Base-by-base conservation (phyloP, 2,888 invertebrate species). In the Rhabditoides inermis region DNA sequence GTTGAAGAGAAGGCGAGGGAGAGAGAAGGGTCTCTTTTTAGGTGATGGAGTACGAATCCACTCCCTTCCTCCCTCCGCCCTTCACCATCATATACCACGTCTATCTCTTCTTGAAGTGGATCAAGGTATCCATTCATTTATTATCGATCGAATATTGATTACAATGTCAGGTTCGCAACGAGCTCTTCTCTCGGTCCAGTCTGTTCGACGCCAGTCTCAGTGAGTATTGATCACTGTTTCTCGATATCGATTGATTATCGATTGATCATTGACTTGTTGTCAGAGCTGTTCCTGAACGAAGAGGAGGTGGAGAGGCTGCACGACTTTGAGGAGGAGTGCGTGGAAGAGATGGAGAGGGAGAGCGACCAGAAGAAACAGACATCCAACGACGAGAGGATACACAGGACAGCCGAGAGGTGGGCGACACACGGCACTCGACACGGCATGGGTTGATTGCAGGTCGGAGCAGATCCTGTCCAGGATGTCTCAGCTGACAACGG, bases 241-340 rank as follows among this genome's bases (percentile, higher is more conserved):
- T n/a, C n/a, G n/a, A n/a, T n/a, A n/a, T n/a, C n/a, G n/a, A n/a
- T n/a, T n/a, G n/a, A n/a, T n/a, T n/a, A n/a, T n/a, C n/a, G n/a
- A n/a, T n/a, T n/a, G n/a, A n/a, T n/a, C n/a, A n/a, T n/a, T n/a
- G n/a, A n/a, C n/a, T n/a, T n/a, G n/a, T n/a, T n/a, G n/a, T 50
- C 65, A 80, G 80, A 95, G 78, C 80, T 94, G 53, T 94, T 94
- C 78, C 82, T 95, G 75, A 88, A 89, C 72, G 86, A 86, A 57
- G 90, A 90, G 72, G 90, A 91, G 76, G 84, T 90, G 80, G 91
- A 92, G 77, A 84, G 90, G 50, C 80, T 94, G 48, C 90, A 92
- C 75, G 94, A 94, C 77, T 95, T 94, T 78, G 94, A 95, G 76
- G 94, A 95, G 77, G 92, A 94, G n/a, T n/a, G n/a, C n/a, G n/a